These are phyloP conservation scores for Hydropsyche betteni DNA, from an alignment of 2,888 invertebrate genomes.

Conservation along the genomic window DNA sequence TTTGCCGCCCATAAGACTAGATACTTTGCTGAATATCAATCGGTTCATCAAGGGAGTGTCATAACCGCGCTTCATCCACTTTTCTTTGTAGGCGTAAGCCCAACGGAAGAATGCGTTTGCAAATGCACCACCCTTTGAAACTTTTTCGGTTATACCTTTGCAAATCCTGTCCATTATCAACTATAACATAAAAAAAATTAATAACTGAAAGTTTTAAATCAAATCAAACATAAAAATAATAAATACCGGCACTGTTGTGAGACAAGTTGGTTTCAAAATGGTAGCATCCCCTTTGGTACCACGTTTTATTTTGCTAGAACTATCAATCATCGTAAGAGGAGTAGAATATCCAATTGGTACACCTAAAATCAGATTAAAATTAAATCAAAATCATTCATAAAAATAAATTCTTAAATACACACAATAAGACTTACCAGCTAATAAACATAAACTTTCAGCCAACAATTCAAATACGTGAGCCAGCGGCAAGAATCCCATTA, in stretches of 20 bases:
- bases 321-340: conserved; percentile 90
- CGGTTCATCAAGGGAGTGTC: conserved; percentile 76
- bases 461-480: conserved; percentile 97
- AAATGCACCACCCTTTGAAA: conserved; percentile 81
- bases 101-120: conserved; percentile 90
- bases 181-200: conserved; percentile 61
- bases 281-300: conserved; percentile 95
- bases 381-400: too few species aligned
- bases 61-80: conserved; percentile 85
- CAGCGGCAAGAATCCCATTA: conserved; percentile 94
- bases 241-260: conserved; percentile 94
- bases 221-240: conserved; percentile 9
- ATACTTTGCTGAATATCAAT: conserved; percentile 60
- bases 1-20: conserved; percentile 85
- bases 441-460: conserved; percentile 85
- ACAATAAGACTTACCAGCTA: conserved; percentile 72
- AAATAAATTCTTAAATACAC: neutral
- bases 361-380: conserved; percentile 64
- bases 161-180: conserved; percentile 96
- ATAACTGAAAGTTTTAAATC: neutral
- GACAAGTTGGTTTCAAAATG: conserved; percentile 89
- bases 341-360: conserved; percentile 97
- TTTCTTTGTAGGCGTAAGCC: conserved; percentile 91
- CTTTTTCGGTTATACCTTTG: conserved; percentile 95
- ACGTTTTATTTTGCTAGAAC: conserved; percentile 94